phyloP scores from a whole-genome alignment of 2,797 vertebrate genomes.

The Alcedo quadribrachys region DNA sequence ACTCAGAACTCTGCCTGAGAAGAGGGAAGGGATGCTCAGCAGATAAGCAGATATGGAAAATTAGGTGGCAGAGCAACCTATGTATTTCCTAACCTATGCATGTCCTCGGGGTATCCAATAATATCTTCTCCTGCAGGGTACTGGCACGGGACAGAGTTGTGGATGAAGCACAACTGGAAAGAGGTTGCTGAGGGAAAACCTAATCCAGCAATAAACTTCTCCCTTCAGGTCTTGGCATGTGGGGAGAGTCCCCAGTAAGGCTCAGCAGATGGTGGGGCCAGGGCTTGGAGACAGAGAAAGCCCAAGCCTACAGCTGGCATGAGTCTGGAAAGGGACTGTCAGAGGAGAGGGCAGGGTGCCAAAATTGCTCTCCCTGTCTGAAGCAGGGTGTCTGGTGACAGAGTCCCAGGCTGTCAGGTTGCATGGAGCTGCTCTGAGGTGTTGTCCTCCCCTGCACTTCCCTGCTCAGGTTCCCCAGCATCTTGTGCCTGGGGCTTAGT shows the following conservation, averaged over 20 bases:
- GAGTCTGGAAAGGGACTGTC: neutral
- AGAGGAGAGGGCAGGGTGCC: neutral
- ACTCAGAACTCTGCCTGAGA: neutral
- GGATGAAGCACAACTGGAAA: neutral
- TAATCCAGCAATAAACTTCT: neutral
- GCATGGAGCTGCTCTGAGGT: accelerated
- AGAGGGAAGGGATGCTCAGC: neutral
- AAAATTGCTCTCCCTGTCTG: neutral
- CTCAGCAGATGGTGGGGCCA: accelerated
- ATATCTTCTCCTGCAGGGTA: neutral
- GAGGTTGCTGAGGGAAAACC: neutral
- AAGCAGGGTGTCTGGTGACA: neutral
- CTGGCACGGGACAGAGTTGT: neutral
- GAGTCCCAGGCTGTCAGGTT: neutral
- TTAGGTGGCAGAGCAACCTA: neutral
- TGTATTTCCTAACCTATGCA: neutral
- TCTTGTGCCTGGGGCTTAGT: neutral
- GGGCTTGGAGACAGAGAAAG: neutral
- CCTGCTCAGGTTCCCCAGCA: accelerated
- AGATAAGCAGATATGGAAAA: neutral
- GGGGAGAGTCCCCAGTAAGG: accelerated
- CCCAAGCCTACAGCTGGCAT: neutral
- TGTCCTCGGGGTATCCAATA: neutral
- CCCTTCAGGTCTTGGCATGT: accelerated
- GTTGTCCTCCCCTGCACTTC: accelerated